Base-by-base conservation (phyloP, 2,797 vertebrate species). In the Pseudocheirus occidentalis region DNA sequence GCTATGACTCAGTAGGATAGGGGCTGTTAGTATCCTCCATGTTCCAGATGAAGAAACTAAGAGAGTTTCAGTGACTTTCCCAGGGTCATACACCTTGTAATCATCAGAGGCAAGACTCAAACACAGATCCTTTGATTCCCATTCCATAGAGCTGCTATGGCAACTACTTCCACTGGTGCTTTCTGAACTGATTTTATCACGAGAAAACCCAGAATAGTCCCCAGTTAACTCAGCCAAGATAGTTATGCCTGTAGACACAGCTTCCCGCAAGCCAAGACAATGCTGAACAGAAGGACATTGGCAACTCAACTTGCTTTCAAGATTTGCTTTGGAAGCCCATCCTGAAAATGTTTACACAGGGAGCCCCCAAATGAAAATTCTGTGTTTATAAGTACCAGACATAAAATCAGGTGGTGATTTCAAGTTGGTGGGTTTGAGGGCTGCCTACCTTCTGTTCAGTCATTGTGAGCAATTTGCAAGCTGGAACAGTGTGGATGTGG, bases 381-480 rank as follows among this genome's bases (percentile, higher is more conserved):
- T 13, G 11, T 54, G 1, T 3, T 28, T 13, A n/a, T 24, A 28
- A 55, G n/a, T 27, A 1, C 55, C 89, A 21, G 54, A 50, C 62
- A 34, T 58, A 91, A 90, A 11, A 24, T 40, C 24, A 58, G 55
- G 59, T 57, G 7, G 18, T 40, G 31, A 56, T 13, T 81, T 95
- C 90, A 46, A 6, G 53, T 27, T 62, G 59, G 55, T 53, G 90
- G 90, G 90, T 92, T 59, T 81, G 34, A 90, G 90, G 18, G 28
- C 81, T 28, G 12, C 62, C 97, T 97, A 81, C 73, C 90, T 97
- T 95, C 62, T 55, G n/a, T 90, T 92, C 55, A 0, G 2, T 73
- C 59, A 56, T 81, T 81, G 93, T 13, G 57, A 54, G 34, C 27
- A 3, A 29, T 95, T 93, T 34, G 92, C 90, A 95, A 96, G 52